Percentiles rank a stretch among this genome's conserved stretches.
phyloP scores from a whole-genome alignment of 2,797 vertebrate species.

The Lithobates pipiens region DNA sequence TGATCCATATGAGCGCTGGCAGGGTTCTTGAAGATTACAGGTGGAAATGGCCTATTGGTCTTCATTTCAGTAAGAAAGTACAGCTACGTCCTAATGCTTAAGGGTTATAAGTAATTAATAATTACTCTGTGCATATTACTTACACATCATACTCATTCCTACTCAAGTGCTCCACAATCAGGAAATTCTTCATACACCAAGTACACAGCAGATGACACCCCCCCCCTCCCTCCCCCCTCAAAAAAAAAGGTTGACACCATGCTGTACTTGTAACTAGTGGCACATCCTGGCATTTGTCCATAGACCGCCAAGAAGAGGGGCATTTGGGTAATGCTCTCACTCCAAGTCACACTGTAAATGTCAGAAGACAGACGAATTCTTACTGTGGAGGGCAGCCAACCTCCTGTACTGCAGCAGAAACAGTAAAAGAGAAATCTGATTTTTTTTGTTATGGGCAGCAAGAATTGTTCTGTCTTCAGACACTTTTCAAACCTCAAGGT shows the following conservation, averaged over 20 bases:
- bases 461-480: too few relatives aligned
- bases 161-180: constrained; percentile 1
- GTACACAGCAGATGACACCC: background rate
- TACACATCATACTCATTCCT: too few relatives aligned
- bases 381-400: too few relatives aligned
- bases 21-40: background rate
- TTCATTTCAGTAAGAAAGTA: constrained; percentile 24
- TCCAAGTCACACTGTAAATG: background rate
- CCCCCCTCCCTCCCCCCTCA: background rate
- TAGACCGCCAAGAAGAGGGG: background rate
- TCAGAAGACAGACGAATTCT: background rate
- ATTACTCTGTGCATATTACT: background rate
- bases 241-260: too few relatives aligned
- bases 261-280: background rate
- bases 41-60: constrained; percentile 28
- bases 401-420: too few relatives aligned
- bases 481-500: too few relatives aligned
- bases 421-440: too few relatives aligned
- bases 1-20: background rate
- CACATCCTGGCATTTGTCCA: background rate
- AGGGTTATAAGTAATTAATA: constrained; percentile 11
- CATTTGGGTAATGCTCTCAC: background rate
- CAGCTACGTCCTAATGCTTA: background rate
- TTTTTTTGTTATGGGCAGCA: too few relatives aligned
- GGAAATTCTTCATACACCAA: background rate